Evolutionary conservation across 2,888 invertebrate species (phyloP), one percentile per base, ranked within the genome.

Genomic region (Leptopilina drosophilae): DNA sequence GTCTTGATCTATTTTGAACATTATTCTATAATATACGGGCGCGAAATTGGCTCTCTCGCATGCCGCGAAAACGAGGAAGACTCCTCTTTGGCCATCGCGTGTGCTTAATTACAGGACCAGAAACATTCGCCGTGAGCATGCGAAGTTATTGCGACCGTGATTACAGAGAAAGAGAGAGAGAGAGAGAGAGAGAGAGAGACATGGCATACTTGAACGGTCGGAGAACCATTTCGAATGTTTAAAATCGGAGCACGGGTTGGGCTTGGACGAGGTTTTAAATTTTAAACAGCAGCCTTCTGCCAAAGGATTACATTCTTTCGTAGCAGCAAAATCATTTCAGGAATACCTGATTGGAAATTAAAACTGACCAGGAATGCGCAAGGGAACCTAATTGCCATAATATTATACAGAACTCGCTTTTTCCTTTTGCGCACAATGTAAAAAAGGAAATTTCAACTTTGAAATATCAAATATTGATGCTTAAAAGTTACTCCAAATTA

Each of bases 41-140:
- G 56, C 15, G 33, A 73, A 73, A 73, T 73, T 73, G 73, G 53
- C 33, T 73, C 26, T 49, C 49, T 49, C 49, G 49, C 73, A 73
- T 73, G 73, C 73, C 53, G 56, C 73, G 73, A 73, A 73, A 73
- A 73, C 56, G 53, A 69, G 69, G 20, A 69, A 53, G 69, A 49
- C 26, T 49, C 69, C 26, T 42, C 42, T 69, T 69, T 69, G 26
- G 69, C 69, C 69, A 69, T 69, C 53, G 53, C 73, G 56, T 73
- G 73, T 73, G 56, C 73, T 73, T 73, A 73, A 73, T 73, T 73
- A 73, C 73, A 73, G 73, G 73, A 73, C 73, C 73, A 73, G 73
- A 73, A 73, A 73, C 73, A 73, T 73, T 73, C 56, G 73, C 73
- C 73, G 53, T 73, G 73, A 53, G 73, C 73, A 73, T 73, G 73